A percentile compares a stretch with the other conserved stretches of the same genome.
phyloP scores from a whole-genome alignment of 1,140 invertebrate genomes.

The Potamilus streckersoni region DNA sequence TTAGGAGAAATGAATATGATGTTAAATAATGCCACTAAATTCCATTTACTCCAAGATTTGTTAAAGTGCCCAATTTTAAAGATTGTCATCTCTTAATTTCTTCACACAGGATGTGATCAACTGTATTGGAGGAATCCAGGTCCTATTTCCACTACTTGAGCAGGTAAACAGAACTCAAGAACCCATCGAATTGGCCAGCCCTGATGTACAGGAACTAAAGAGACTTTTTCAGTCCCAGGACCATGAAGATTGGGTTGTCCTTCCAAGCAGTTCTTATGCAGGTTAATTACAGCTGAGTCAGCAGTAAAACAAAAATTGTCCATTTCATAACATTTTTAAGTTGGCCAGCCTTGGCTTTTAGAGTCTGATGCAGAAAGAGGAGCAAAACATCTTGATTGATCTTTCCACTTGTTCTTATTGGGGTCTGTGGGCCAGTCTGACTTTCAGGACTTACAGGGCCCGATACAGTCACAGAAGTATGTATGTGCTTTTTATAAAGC shows the following conservation, averaged over 20 bases:
- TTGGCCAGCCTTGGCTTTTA: no score
- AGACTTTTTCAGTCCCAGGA: conserved; percentile 24
- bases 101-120: conserved; percentile 70
- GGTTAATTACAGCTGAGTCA: conserved; percentile 39
- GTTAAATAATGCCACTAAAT: not conserved
- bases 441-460: no score
- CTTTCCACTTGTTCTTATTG: no score
- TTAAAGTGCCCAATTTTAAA: not conserved
- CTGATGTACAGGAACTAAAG: conserved; percentile 3
- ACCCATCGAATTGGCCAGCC: conserved; percentile 8
- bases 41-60: not conserved
- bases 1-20: no score
- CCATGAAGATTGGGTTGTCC: conserved; percentile 72
- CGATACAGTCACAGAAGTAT: no score
- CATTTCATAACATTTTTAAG: no score
- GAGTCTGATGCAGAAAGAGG: no score
- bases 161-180: conserved; percentile 54
- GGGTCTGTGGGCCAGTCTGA: no score
- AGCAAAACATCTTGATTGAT: no score
- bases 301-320: no score
- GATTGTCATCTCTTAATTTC: conserved; percentile 14
- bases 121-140: conserved; percentile 74
- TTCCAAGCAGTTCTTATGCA: conserved; percentile 72
- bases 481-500: no score
- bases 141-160: conserved; percentile 75